phyloP scores from a whole-genome alignment of 2,888 invertebrate species.

The Siphonodentalium dalli region DNA sequence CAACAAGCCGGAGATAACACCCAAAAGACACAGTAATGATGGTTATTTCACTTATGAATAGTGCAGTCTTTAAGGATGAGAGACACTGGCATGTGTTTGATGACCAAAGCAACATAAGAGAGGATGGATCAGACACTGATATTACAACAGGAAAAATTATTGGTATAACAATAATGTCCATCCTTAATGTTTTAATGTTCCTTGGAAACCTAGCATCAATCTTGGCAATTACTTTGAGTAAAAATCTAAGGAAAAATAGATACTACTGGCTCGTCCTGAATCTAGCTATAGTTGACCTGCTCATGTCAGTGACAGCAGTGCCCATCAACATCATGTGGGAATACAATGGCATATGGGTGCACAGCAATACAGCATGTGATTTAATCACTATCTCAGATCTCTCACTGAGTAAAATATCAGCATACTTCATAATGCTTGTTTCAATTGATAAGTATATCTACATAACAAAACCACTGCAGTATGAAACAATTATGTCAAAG shows the following conservation, averaged over 20 bases:
- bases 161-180: conserved; percentile 27
- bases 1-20: too few species aligned
- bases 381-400: conserved; percentile 35
- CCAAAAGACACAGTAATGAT: too few species aligned
- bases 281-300: conserved; percentile 34
- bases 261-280: conserved; percentile 44
- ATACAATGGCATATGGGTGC: conserved; percentile 35
- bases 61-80: too few species aligned
- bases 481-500: conserved; percentile 31
- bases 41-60: too few species aligned
- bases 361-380: conserved; percentile 29
- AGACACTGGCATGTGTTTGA: conserved; percentile 1
- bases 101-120: conserved; percentile 22
- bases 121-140: conserved; percentile 29
- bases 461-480: conserved; percentile 37
- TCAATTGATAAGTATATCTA: conserved; percentile 40
- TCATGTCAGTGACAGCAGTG: conserved; percentile 34
- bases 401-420: conserved; percentile 36
- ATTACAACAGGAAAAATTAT: conserved; percentile 25
- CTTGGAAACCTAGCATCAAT: conserved; percentile 37
- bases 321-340: conserved; percentile 42
- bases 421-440: conserved; percentile 37
- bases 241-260: conserved; percentile 23
- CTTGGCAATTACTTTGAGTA: conserved; percentile 32
- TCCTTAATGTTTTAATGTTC: conserved; percentile 36